Evolutionary conservation across 2,888 invertebrate species (phyloP), one percentile per base, ranked within the genome.

Genomic region (Escarpia spicata): DNA sequence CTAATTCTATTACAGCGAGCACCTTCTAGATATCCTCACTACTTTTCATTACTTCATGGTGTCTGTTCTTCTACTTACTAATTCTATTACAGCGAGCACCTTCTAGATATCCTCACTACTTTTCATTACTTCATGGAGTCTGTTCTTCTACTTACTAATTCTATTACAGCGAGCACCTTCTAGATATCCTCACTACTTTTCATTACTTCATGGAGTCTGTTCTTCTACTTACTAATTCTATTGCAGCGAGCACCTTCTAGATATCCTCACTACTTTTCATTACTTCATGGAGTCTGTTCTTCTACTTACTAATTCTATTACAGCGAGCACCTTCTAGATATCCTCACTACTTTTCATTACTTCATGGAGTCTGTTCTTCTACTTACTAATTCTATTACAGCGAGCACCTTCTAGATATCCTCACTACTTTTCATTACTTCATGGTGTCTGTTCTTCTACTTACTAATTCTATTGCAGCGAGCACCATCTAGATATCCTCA

Each of bases 311-410:
- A 6, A 44, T 93, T 91, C 92, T 92, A 3, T 94, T 95, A 37
- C 94, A 96, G 95, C 44, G 93, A 95, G 90, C 95, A 96, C 93
- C 93, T 96, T 19, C 93, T 96, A 90, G 95, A 94, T 92, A 95
- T 96, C 45, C 92, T 96, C 92, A 95, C 94, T 10, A n/a, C n/a
- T n/a, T n/a, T 37, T 37, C 43, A 92, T 91, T 6, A 3, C 9
- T 12, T 52, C 52, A 52, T 12, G 12, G 52, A 3, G 52, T 52
- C 9, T 12, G 12, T 75, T 37, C 52, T 52, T 52, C 52, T 52
- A 52, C 12, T 52, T 9, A 52, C 52, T 75, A 6, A 44, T 93
- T 91, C 92, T 92, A 3, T 94, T 95, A 37, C 94, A 96, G 95
- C 44, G 93, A 95, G 90, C 95, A 96, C 93, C 93, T 96, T 19